A percentile compares a stretch with the other conserved stretches of the same genome.
These are phyloP conservation scores for Zelleria hepariella DNA, from an alignment of 2,888 invertebrate genomes.

Conservation along the genomic window DNA sequence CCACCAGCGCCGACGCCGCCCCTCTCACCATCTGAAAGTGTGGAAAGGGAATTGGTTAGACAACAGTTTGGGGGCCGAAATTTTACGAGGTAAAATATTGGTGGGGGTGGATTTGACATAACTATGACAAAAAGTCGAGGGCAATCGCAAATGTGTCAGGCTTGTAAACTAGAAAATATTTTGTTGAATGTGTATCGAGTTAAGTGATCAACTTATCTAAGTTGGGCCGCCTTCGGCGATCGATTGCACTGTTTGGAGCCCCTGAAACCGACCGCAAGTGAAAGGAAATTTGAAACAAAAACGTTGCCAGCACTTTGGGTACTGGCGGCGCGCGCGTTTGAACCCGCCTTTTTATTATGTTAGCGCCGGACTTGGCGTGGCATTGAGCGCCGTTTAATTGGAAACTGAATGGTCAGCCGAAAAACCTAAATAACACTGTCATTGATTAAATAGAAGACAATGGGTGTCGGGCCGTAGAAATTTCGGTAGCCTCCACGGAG, in stretches of 20 bases:
- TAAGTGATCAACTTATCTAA: constrained; percentile 53
- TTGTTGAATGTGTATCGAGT: neutral
- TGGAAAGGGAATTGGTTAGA: constrained; percentile 23
- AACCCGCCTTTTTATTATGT: constrained; percentile 60
- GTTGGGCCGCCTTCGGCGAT: constrained; percentile 47
- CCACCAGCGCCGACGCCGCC: constrained; percentile 61
- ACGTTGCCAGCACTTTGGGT: constrained; percentile 46
- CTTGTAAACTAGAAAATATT: too few species aligned
- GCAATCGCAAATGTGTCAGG: neutral
- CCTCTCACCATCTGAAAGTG: constrained; percentile 72
- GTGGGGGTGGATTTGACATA: neutral
- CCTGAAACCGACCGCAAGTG: constrained; percentile 54
- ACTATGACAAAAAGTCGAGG: neutral
- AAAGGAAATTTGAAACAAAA: constrained; percentile 66
- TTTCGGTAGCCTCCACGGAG: neutral
- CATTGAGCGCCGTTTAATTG: constrained; percentile 71
- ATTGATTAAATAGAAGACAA: constrained; percentile 30
- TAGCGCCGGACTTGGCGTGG: constrained; percentile 51
- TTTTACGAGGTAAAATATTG: neutral
- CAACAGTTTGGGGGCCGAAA: neutral
- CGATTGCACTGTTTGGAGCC: constrained; percentile 36
- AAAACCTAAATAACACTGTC: constrained; percentile 35
- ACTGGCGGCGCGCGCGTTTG: constrained; percentile 59
- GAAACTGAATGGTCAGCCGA: constrained; percentile 64
- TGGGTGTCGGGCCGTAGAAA: neutral